Evolutionary conservation across 2,113 vertebrate genomes (phyloP).

Genomic region (Numenius arquata): DNA sequence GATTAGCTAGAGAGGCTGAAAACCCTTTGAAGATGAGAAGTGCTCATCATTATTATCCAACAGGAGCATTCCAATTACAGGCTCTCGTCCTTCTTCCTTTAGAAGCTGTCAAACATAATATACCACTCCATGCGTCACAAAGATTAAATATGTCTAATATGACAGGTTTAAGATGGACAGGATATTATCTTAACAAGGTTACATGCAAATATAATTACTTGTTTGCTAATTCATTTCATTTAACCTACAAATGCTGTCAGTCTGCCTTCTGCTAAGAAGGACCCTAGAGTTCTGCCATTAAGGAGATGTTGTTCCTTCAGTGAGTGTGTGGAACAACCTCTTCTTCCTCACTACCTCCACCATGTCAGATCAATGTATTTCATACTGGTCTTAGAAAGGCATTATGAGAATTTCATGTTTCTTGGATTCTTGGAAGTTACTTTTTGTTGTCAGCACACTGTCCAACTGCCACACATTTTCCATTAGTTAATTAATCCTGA

Average conservation of each 20-base stretch:
- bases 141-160: conserved; percentile 48
- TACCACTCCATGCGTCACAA: not conserved
- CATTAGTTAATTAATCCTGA: not conserved
- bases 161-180: conserved; percentile 55
- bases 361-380: not conserved
- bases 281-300: not conserved
- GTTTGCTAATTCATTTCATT: conserved; percentile 49
- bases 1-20: conserved; percentile 20
- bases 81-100: conserved; percentile 23
- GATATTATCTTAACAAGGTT: conserved; percentile 52
- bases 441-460: not conserved
- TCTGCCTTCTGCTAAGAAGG: not conserved
- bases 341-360: not conserved
- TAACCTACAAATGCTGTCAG: conserved; percentile 9
- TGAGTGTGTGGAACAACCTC: not conserved
- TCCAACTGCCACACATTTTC: not conserved
- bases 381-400: not conserved
- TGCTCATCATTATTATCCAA: conserved; percentile 32
- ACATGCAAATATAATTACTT: conserved; percentile 60
- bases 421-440: not conserved
- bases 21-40: conserved; percentile 51
- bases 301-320: not conserved
- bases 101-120: conserved; percentile 55
- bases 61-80: conserved; percentile 41
- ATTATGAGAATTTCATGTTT: not conserved